Evolutionary conservation across 2,113 vertebrate genomes (phyloP), one percentile per base, ranked within the genome.

Genomic region (Sceloporus tristichus): DNA sequence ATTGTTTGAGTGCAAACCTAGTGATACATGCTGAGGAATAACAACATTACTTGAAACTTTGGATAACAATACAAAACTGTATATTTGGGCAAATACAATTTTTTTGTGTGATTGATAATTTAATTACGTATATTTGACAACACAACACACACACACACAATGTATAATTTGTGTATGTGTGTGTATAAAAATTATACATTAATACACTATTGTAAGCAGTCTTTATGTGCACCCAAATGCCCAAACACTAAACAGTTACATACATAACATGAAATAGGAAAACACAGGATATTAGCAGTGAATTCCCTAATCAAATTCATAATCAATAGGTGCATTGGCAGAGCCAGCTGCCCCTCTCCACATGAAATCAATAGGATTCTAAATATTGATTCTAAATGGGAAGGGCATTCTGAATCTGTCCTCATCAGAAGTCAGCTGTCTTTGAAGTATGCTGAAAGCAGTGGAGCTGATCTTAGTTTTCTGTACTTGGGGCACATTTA

Each of bases 121-220:
- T 82, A 48, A 48, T 48, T 48, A 48, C 7, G 7, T 48, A 48
- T 48, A 48, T 48, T 34, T 34, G 34, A 34, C 34, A 34, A 34
- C 34, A 34, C 34, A 34, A 48, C 48, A 48, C 48, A 48, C 4
- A 48, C 48, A 48, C 4, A 87, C 9, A 0, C 40, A 48, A 48
- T 48, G 48, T 48, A 48, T 5, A 48, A 48, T 48, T 90, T 87
- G 92, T 27, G 92, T 81, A 10, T 59, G 56, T 59, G 56, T 2
- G 0, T 91, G 91, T 88, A 89, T 79, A 93, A 92, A 95, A 96
- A 96, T 92, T 92, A 94, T 87, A 94, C 93, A 93, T 93, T 94
- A 90, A 87, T n/a, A 18, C 84, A 91, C 93, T 91, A 93, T 82
- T 92, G 91, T 93, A 95, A 95, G 94, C 90, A 95, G 90, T 92